Conservation (phyloP, 2,113 vertebrate genomes). For the Zootoca vivipara region DNA sequence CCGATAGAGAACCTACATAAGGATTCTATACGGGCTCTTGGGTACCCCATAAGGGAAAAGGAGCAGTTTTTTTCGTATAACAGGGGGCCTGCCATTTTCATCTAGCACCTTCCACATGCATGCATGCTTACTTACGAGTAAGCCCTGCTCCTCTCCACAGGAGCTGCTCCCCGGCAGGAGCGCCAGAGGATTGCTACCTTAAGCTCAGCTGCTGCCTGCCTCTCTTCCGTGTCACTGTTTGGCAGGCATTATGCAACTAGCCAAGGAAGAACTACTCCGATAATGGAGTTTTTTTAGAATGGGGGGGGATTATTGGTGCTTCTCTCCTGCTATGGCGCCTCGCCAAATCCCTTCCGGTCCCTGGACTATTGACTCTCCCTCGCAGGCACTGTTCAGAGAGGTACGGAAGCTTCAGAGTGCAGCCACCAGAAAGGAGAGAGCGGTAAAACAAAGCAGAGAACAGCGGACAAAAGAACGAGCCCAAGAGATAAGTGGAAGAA, state of each 20-base stretch:
- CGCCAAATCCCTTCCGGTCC: slow-evolving; percentile 62
- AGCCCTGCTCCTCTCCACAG: too few relatives aligned
- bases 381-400: slow-evolving; percentile 52
- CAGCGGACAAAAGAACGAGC: background rate
- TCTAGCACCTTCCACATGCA: background rate
- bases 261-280: slow-evolving; percentile 61
- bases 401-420: slow-evolving; percentile 48
- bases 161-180: background rate
- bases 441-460: slow-evolving; percentile 37
- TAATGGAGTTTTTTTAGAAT: slow-evolving; percentile 48
- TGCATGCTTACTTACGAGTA: background rate
- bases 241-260: slow-evolving; percentile 63
- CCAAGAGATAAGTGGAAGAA: slow-evolving; percentile 56
- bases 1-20: too few relatives aligned
- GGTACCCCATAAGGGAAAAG: too few relatives aligned
- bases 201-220: slow-evolving; percentile 25
- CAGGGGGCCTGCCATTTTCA: background rate
- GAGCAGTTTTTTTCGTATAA: background rate
- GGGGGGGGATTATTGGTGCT: slow-evolving; percentile 52
- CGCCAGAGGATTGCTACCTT: background rate
- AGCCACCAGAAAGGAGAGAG: slow-evolving; percentile 41
- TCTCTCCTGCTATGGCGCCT: slow-evolving; percentile 60
- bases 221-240: slow-evolving; percentile 51
- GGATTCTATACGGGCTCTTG: too few relatives aligned
- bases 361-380: slow-evolving; percentile 57